Percentiles rank a stretch among this genome's conserved stretches.
Evolutionary conservation across 2,797 vertebrate genomes (phyloP).

Genomic region (Knipowitschia caucasica): DNA sequence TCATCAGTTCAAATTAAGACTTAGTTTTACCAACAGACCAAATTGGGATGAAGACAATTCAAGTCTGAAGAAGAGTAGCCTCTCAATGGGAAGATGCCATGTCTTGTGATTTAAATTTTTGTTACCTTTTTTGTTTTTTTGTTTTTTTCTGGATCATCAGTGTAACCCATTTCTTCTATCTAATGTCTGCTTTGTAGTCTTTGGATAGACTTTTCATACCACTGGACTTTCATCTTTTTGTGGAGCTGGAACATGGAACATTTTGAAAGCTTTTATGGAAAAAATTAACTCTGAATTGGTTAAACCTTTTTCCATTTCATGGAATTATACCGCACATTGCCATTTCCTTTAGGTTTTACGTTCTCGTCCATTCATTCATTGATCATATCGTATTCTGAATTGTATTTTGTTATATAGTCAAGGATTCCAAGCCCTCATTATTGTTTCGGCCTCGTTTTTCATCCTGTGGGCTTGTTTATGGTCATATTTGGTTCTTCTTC

Average conservation of each 20-base stretch:
- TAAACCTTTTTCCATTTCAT: slow-evolving; percentile 55
- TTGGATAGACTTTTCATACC: slow-evolving; percentile 59
- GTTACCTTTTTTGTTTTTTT: slow-evolving; percentile 42
- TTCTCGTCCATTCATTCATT: slow-evolving; percentile 53
- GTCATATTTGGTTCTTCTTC: slow-evolving; percentile 59
- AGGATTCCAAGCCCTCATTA: slow-evolving; percentile 55
- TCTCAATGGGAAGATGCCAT: slow-evolving; percentile 75
- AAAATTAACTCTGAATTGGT: slow-evolving; percentile 51
- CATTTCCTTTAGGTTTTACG: slow-evolving; percentile 57
- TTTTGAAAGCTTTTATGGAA: slow-evolving; percentile 46
- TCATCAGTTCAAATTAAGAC: slow-evolving; percentile 66
- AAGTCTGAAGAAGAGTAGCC: slow-evolving; percentile 74
- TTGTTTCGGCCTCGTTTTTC: slow-evolving; percentile 24
- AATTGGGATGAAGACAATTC: slow-evolving; percentile 69
- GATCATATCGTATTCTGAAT: slow-evolving; percentile 39
- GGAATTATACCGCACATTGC: slow-evolving; percentile 42
- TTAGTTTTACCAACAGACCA: slow-evolving; percentile 63
- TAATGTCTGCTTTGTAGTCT: slow-evolving; percentile 54
- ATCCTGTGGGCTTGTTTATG: slow-evolving; percentile 55
- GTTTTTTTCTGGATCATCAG: slow-evolving; percentile 53
- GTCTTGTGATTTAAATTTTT: slow-evolving; percentile 67
- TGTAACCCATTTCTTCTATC: slow-evolving; percentile 64
- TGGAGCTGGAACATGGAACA: slow-evolving; percentile 56
- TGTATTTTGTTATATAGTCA: slow-evolving; percentile 47
- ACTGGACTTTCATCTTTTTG: slow-evolving; percentile 61